phyloP scores from a whole-genome alignment of 2,888 invertebrate species.

The Tachina grossa region DNA sequence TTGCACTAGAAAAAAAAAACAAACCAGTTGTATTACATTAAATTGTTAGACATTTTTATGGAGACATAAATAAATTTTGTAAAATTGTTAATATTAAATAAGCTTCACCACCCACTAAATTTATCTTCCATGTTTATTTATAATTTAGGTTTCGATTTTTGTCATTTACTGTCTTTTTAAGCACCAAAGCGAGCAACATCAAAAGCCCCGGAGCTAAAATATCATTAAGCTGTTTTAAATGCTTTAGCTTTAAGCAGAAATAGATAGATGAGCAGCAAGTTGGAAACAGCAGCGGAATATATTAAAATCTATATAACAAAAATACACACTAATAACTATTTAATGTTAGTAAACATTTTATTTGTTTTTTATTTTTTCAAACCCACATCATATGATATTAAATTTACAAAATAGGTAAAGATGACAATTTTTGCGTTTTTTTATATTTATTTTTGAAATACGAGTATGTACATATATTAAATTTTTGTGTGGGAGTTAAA shows the following conservation, averaged over 20 bases:
- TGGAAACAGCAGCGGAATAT: background rate
- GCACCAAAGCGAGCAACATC: background rate
- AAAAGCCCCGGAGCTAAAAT: conserved; percentile 15
- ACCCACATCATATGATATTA: conserved; percentile 32
- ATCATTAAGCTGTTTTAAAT: conserved; percentile 36
- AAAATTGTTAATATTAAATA: background rate
- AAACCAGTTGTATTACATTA: no score
- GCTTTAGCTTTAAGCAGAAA: background rate
- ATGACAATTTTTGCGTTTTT: conserved; percentile 10
- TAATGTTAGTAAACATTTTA: background rate
- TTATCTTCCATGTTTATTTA: background rate
- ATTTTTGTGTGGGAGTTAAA: conserved; percentile 5
- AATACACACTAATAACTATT: conserved; percentile 8
- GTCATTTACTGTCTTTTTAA: background rate
- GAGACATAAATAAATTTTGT: no score
- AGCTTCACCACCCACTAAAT: background rate
- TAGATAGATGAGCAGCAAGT: conserved; percentile 2
- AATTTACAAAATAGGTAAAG: conserved; percentile 32
- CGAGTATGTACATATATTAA: background rate
- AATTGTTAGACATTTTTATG: no score
- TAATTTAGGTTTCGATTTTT: background rate
- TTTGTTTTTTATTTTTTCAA: conserved; percentile 2
- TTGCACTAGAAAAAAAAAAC: no score
- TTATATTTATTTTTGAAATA: background rate
- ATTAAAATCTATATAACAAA: background rate